A percentile compares a stretch with the other conserved stretches of the same genome.
Evolutionary conservation across 2,797 vertebrate genomes (phyloP).

Genomic region (Rhinella marina): DNA sequence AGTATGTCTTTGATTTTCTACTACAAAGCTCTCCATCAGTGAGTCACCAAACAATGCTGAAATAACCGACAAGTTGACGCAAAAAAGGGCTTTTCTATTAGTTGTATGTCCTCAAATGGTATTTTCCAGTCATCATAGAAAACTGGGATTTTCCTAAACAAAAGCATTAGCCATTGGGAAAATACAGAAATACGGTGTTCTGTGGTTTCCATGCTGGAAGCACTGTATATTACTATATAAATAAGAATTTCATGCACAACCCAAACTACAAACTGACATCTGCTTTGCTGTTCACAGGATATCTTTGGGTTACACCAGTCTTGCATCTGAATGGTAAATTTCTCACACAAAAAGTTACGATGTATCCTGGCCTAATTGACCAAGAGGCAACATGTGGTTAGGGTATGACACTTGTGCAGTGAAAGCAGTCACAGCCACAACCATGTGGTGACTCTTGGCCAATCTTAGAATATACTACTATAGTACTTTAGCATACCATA

Average conservation of each 20-base stretch:
- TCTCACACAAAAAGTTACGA: too few relatives aligned
- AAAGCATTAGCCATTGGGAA: neutral
- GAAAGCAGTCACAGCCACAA: too few relatives aligned
- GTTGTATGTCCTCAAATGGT: neutral
- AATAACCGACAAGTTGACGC: neutral
- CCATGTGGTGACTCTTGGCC: too few relatives aligned
- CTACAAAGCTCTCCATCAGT: neutral
- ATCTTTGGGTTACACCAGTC: neutral
- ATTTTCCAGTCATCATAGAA: neutral
- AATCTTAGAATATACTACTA: too few relatives aligned
- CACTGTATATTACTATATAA: neutral
- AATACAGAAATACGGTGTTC: neutral
- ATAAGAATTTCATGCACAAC: neutral
- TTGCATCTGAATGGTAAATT: neutral
- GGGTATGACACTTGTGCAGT: too few relatives aligned
- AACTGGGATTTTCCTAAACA: neutral
- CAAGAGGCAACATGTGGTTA: too few relatives aligned
- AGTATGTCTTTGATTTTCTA: neutral
- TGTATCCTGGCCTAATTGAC: too few relatives aligned
- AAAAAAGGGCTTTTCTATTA: neutral
- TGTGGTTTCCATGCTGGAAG: neutral
- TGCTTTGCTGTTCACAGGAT: neutral
- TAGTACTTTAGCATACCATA: too few relatives aligned
- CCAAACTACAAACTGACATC: too few relatives aligned
- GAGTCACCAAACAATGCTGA: neutral